Conservation (phyloP, 2,113 vertebrate species). For the Daubentonia madagascariensis region DNA sequence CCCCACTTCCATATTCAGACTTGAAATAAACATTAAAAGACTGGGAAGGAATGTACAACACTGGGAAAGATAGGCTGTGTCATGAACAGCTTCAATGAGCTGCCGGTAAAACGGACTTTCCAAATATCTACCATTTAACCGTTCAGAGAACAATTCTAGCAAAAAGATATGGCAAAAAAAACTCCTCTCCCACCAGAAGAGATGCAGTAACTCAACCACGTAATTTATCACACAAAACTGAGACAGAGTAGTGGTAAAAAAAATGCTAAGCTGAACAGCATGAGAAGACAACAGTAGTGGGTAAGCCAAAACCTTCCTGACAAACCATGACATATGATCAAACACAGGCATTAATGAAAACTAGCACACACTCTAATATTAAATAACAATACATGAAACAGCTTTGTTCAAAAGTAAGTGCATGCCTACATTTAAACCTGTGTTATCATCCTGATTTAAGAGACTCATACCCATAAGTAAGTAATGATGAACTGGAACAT, state of each 20-base stretch:
- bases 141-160: neutral
- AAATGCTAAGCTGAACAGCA: neutral
- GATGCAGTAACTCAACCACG: neutral
- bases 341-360: neutral
- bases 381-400: neutral
- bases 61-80: neutral
- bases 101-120: neutral
- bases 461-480: neutral
- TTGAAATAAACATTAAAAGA: neutral
- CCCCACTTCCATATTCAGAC: neutral
- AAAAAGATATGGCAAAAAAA: neutral
- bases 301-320: neutral
- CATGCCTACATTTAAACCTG: neutral
- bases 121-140: neutral
- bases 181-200: neutral
- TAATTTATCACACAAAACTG: neutral
- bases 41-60: neutral
- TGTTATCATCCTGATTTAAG: neutral
- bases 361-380: neutral
- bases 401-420: neutral
- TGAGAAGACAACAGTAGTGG: neutral
- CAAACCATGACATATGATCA: neutral
- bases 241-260: neutral
- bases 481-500: neutral
- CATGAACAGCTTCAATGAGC: neutral